Percentiles rank a stretch among this genome's conserved stretches.
phyloP scores from a whole-genome alignment of 2,797 vertebrate species.

The Micrastur ruficollis region DNA sequence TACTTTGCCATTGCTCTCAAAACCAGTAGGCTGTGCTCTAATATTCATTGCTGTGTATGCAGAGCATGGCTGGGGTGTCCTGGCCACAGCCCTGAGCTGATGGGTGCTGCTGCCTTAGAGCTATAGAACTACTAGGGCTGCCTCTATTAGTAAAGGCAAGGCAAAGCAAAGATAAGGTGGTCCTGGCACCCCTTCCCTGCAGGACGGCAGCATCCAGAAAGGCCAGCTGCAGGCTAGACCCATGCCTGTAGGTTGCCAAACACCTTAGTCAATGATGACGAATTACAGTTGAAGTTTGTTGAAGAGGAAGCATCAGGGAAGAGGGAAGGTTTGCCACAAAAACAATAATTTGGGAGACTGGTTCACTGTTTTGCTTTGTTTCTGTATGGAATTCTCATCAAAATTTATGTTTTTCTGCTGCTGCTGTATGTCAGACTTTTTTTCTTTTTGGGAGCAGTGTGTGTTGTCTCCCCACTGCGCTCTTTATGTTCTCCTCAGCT shows the following conservation, averaged over 20 bases:
- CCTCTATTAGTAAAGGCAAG: not conserved
- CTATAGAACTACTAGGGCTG: not conserved
- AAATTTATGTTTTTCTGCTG: not conserved
- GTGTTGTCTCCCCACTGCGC: not conserved
- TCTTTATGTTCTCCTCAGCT: slow-evolving; percentile 29
- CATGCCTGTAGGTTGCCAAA: not conserved
- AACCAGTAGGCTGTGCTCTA: not conserved
- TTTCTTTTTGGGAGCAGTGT: not conserved
- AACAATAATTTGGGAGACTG: not conserved
- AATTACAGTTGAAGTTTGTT: not conserved
- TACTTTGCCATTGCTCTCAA: not conserved
- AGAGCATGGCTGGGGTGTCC: not conserved
- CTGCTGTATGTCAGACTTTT: not conserved
- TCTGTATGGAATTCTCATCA: not conserved
- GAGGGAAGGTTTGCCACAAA: not conserved
- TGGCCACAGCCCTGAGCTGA: not conserved
- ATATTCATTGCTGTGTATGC: not conserved
- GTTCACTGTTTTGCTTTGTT: not conserved
- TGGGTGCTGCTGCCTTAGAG: not conserved
- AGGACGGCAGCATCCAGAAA: not conserved
- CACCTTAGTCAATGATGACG: not conserved
- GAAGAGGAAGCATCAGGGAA: not conserved
- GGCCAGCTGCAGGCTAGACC: not conserved
- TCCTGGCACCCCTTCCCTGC: not conserved
- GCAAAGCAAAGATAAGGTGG: not conserved